These are phyloP conservation scores for Danaus chrysippus DNA, from an alignment of 2,888 invertebrate species.

Conservation along the genomic window DNA sequence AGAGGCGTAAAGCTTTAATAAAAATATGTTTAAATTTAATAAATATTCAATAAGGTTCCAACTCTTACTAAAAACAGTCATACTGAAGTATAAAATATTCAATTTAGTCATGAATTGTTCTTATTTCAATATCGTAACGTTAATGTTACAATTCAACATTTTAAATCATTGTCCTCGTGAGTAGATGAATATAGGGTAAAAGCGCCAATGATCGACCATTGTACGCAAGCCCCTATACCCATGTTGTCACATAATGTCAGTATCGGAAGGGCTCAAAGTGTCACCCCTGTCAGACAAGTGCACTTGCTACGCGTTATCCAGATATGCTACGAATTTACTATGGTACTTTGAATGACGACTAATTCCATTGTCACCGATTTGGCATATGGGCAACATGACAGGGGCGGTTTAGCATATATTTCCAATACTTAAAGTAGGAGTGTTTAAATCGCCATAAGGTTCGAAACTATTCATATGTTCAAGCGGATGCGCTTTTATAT, in stretches of 20 bases:
- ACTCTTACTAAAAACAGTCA: too few relatives aligned
- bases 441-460: conserved; percentile 29
- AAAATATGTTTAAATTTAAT: neutral
- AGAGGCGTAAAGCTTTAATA: conserved; percentile 17
- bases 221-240: conserved; percentile 58
- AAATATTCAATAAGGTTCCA: neutral
- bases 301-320: conserved; percentile 72
- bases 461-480: conserved; percentile 13
- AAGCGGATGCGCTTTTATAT: neutral
- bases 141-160: conserved; percentile 23
- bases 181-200: conserved; percentile 50
- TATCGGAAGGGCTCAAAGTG: conserved; percentile 73
- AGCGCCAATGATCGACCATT: conserved; percentile 65
- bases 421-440: conserved; percentile 38
- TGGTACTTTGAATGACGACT: conserved; percentile 74
- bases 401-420: conserved; percentile 50
- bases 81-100: too few relatives aligned
- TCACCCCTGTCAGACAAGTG: conserved; percentile 69
- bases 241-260: conserved; percentile 75
- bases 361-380: conserved; percentile 72
- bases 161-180: conserved; percentile 36
- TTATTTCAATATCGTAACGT: neutral
- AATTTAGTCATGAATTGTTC: too few relatives aligned
- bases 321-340: conserved; percentile 67
- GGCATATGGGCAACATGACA: conserved; percentile 71